phyloP scores from a whole-genome alignment of 2,888 invertebrate genomes.

The Sinelater perroti region DNA sequence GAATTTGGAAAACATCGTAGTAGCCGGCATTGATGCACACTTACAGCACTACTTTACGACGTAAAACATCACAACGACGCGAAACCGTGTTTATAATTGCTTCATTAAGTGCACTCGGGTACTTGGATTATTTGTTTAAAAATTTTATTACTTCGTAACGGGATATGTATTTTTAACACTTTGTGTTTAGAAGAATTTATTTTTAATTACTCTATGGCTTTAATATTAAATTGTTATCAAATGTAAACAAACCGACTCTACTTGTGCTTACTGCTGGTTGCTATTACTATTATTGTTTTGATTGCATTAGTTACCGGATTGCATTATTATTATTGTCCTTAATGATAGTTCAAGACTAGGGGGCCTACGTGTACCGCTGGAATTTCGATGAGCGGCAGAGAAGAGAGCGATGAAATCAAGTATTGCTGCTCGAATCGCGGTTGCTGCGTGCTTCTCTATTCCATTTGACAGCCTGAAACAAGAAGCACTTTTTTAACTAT shows the following conservation, averaged over 20 bases:
- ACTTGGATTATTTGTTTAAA: no score
- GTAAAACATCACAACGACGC: slow-evolving; percentile 20
- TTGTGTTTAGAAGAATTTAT: no score
- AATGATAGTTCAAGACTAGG: slow-evolving; percentile 5
- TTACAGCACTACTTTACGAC: slow-evolving; percentile 19
- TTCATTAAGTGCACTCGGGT: slow-evolving; percentile 24
- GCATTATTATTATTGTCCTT: slow-evolving; percentile 26
- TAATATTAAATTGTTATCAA: no score
- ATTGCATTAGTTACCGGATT: slow-evolving; percentile 26
- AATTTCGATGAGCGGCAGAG: slow-evolving; percentile 21
- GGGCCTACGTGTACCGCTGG: slow-evolving; percentile 7
- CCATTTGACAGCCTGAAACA: slow-evolving; percentile 28
- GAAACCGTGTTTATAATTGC: background rate
- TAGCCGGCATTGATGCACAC: slow-evolving; percentile 54
- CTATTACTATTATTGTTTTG: slow-evolving; percentile 15
- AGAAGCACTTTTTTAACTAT: slow-evolving; percentile 18
- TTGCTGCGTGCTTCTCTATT: slow-evolving; percentile 20
- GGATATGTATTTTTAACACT: slow-evolving; percentile 7
- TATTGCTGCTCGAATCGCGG: slow-evolving; percentile 27
- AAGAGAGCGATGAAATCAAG: slow-evolving; percentile 25
- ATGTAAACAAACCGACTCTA: background rate
- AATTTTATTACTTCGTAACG: no score
- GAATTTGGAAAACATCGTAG: slow-evolving; percentile 78
- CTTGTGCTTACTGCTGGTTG: background rate
- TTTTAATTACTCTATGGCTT: no score